Conservation (phyloP, 1,140 invertebrate genomes). For the Andrena cerasifolii region DNA sequence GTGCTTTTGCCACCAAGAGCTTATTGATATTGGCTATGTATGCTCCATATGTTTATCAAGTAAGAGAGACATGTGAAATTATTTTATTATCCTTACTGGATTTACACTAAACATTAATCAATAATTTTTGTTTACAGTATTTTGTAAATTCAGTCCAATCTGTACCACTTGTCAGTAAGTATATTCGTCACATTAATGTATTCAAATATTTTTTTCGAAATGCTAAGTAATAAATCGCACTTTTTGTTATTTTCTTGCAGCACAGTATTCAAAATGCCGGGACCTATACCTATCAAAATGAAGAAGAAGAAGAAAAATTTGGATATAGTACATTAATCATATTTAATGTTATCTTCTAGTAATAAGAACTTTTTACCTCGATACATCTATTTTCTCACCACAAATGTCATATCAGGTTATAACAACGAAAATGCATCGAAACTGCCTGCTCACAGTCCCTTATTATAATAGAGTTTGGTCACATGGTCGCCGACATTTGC, state of each 20-base stretch:
- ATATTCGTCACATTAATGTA: slow-evolving; percentile 68
- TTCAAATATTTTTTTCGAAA: neutral
- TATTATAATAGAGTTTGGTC: slow-evolving; percentile 49
- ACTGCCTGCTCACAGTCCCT: slow-evolving; percentile 49
- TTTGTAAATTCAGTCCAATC: slow-evolving; percentile 98
- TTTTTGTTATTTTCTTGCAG: slow-evolving; percentile 84
- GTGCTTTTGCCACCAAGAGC: slow-evolving; percentile 98
- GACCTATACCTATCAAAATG: slow-evolving; percentile 86
- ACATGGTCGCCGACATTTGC: neutral
- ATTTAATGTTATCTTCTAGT: slow-evolving; percentile 20
- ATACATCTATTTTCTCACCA: slow-evolving; percentile 40
- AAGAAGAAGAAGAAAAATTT: slow-evolving; percentile 87
- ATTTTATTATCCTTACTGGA: neutral
- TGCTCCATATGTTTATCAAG: slow-evolving; percentile 98
- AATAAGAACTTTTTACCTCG: slow-evolving; percentile 22
- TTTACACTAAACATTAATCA: slow-evolving; percentile 10
- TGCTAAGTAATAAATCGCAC: neutral
- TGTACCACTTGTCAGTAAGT: slow-evolving; percentile 98
- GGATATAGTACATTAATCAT: slow-evolving; percentile 73
- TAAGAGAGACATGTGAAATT: slow-evolving; percentile 81
- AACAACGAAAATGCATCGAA: no score
- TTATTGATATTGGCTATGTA: slow-evolving; percentile 98
- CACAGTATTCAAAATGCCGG: slow-evolving; percentile 91
- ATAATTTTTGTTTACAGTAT: slow-evolving; percentile 88
- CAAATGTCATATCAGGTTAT: neutral